Percentiles rank a stretch among this genome's conserved stretches.
Evolutionary conservation across 1,140 invertebrate genomes (phyloP).

Genomic region (Meloidogyne exigua): DNA sequence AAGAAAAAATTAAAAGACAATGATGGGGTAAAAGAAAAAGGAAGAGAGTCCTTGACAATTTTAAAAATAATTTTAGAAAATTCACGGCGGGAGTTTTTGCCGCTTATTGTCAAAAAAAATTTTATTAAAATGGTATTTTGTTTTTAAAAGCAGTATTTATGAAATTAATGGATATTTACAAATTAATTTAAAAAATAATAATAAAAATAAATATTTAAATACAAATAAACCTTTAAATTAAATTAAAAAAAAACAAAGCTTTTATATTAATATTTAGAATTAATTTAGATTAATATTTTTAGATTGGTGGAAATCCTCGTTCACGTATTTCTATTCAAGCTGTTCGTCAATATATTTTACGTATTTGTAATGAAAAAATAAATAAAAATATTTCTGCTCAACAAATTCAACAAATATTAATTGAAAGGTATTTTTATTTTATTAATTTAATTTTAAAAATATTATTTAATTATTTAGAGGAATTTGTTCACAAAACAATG

Average conservation of each 20-base stretch:
- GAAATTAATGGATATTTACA: too few relatives aligned
- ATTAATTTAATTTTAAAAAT: neutral
- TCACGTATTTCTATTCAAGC: conserved; percentile 49
- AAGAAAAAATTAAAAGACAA: neutral
- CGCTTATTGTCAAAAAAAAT: neutral
- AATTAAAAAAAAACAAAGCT: neutral
- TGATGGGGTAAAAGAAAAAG: neutral
- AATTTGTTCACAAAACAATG: conserved; percentile 29
- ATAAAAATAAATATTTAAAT: neutral
- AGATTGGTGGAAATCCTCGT: conserved; percentile 59
- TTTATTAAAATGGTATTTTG: neutral
- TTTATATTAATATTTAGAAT: neutral
- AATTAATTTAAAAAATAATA: too few relatives aligned
- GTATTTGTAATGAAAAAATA: conserved; percentile 38
- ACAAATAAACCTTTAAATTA: neutral
- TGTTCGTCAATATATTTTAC: conserved; percentile 49
- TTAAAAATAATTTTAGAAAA: conserved; percentile 2
- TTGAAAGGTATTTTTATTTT: conserved; percentile 27
- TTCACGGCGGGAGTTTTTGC: conserved; percentile 6
- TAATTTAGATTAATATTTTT: neutral
- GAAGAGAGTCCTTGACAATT: neutral
- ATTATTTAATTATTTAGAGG: conserved; percentile 15
- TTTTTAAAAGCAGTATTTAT: neutral
- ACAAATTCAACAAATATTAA: conserved; percentile 47
- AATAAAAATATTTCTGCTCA: conserved; percentile 31